Evolutionary conservation across 2,113 vertebrate species (phyloP).

Genomic region (Tylochromis polylepis): DNA sequence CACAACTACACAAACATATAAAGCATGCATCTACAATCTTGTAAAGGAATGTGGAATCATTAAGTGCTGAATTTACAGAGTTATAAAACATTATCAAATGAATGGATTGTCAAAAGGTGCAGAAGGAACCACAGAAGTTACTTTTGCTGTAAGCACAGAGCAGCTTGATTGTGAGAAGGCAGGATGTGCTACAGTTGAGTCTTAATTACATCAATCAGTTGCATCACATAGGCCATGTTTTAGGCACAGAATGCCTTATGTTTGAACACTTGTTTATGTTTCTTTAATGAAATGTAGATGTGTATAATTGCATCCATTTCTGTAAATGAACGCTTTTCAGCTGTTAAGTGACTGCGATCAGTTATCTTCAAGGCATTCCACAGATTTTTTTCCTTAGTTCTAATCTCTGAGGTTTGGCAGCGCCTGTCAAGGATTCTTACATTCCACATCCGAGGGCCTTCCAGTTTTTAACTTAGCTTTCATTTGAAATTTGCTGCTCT

Average conservation of each 20-base stretch:
- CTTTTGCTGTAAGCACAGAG: background rate
- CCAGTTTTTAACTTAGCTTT: slow-evolving; percentile 15
- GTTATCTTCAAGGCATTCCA: slow-evolving; percentile 42
- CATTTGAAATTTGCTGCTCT: background rate
- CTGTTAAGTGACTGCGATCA: background rate
- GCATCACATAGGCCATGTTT: background rate
- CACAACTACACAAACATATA: slow-evolving; percentile 15
- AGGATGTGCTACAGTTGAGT: background rate
- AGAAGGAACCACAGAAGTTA: background rate
- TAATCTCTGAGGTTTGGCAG: slow-evolving; percentile 1
- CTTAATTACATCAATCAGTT: background rate
- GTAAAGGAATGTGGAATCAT: background rate
- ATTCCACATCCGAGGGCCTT: slow-evolving; percentile 11
- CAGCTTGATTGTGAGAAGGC: background rate
- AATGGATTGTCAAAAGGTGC: background rate
- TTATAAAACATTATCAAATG: background rate
- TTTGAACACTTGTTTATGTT: background rate
- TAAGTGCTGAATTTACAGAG: slow-evolving; percentile 11
- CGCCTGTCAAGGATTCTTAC: background rate
- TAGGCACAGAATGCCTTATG: background rate
- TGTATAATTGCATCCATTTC: background rate
- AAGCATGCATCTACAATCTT: slow-evolving; percentile 39
- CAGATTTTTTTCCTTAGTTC: background rate
- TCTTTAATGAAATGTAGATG: background rate
- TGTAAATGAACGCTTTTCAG: background rate